Evolutionary conservation across 2,888 invertebrate species (phyloP).

Genomic region (Melitaea athalia): DNA sequence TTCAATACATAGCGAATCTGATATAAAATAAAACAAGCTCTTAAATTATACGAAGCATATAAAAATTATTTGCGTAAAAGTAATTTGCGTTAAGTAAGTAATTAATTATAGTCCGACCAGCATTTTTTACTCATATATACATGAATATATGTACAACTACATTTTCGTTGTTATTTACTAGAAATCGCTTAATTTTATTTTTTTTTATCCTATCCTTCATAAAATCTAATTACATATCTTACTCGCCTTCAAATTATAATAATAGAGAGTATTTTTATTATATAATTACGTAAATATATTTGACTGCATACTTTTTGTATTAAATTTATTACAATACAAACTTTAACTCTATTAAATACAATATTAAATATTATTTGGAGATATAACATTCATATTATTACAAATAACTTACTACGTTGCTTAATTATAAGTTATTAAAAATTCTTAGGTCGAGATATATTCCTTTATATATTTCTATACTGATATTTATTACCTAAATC

Average conservation of each 20-base stretch:
- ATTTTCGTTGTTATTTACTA: constrained; percentile 39
- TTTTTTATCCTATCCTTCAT: constrained; percentile 31
- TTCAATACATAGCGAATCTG: constrained; percentile 5
- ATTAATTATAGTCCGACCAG: constrained; percentile 61
- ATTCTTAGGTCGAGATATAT: background rate
- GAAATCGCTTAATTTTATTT: constrained; percentile 32
- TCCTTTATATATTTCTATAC: constrained; percentile 8
- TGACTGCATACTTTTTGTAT: background rate
- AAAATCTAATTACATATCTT: background rate
- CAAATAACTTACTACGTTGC: background rate
- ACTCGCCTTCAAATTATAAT: background rate
- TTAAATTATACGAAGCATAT: background rate
- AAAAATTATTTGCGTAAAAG: constrained; percentile 4
- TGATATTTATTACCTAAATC: background rate
- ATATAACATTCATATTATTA: background rate
- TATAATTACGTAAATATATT: background rate
- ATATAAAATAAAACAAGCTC: background rate
- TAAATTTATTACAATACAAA: background rate
- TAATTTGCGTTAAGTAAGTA: no score
- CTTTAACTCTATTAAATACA: background rate
- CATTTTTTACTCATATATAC: constrained; percentile 58
- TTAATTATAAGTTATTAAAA: background rate
- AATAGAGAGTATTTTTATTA: background rate
- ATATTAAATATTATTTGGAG: background rate
- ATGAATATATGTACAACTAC: constrained; percentile 43